These are phyloP conservation scores for Epinotia bilunana DNA, from an alignment of 2,888 invertebrate species.

Conservation along the genomic window DNA sequence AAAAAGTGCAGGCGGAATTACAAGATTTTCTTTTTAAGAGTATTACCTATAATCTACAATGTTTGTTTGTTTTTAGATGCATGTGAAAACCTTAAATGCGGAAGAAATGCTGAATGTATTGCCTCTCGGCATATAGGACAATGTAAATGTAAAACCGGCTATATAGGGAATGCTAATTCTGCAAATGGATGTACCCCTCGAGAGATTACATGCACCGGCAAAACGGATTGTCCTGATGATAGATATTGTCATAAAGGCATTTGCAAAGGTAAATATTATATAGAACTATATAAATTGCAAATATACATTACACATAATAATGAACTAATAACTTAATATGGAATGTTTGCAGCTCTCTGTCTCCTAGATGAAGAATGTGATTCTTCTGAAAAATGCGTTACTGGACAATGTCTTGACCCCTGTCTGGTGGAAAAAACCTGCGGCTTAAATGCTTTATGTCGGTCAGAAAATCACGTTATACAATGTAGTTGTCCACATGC, in stretches of 20 bases:
- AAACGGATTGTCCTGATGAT: conserved; percentile 89
- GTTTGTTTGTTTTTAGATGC: conserved; percentile 82
- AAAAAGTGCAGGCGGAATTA: no score
- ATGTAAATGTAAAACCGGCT: conserved; percentile 92
- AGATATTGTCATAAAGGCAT: conserved; percentile 92
- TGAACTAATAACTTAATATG: background rate
- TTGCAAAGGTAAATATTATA: conserved; percentile 88
- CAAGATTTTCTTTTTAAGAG: background rate
- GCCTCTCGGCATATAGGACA: conserved; percentile 89
- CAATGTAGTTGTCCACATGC: conserved; percentile 93
- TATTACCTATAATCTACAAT: background rate
- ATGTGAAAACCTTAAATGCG: conserved; percentile 91
- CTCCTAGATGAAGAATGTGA: conserved; percentile 91
- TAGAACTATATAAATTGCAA: background rate
- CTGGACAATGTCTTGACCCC: conserved; percentile 92
- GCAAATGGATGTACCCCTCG: conserved; percentile 90
- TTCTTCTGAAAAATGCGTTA: conserved; percentile 90
- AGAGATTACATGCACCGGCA: conserved; percentile 88
- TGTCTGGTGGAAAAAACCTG: conserved; percentile 91
- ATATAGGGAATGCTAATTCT: conserved; percentile 90
- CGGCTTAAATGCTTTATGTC: conserved; percentile 93
- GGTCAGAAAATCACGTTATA: conserved; percentile 88
- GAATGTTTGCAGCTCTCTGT: conserved; percentile 87
- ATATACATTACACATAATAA: background rate
- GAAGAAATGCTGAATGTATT: conserved; percentile 92